Conservation (phyloP, 2,113 vertebrate genomes). For the Ctenomys sociabilis region DNA sequence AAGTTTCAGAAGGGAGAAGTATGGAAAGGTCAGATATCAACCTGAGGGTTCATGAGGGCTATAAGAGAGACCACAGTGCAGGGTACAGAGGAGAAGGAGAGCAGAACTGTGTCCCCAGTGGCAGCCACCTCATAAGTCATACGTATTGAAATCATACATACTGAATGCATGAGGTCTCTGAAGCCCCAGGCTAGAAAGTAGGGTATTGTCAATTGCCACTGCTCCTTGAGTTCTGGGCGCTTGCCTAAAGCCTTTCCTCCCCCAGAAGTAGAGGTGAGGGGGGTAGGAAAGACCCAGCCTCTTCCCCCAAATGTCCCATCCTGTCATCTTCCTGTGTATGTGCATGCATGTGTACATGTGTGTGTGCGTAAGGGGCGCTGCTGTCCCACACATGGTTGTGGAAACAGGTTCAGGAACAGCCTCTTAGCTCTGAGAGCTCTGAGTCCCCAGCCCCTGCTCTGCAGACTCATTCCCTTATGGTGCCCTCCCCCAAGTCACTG, state of each 20-base stretch:
- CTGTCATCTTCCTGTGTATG: not conserved
- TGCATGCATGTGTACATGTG: no score
- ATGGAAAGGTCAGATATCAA: not conserved
- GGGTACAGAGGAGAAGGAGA: not conserved
- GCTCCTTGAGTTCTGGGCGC: not conserved
- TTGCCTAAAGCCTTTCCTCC: not conserved
- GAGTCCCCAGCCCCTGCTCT: not conserved
- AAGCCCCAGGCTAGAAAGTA: no score
- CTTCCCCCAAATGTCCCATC: not conserved
- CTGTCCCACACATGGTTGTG: not conserved
- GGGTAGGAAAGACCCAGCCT: not conserved
- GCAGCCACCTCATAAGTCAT: not conserved
- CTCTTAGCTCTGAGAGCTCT: not conserved
- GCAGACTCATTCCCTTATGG: not conserved
- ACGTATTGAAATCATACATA: not conserved
- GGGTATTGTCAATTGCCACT: not conserved
- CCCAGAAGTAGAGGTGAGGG: not conserved
- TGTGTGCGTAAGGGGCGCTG: not conserved
- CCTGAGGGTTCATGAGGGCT: not conserved
- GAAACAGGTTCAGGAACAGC: no score
- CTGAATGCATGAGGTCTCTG: not conserved
- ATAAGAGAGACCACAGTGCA: not conserved
- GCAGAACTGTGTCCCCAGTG: not conserved
- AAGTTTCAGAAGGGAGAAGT: not conserved
- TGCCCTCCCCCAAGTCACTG: not conserved